These are phyloP conservation scores for Stichodactyla mertensii DNA, from an alignment of 64 coral and sea anemone species.

Conservation along the genomic window DNA sequence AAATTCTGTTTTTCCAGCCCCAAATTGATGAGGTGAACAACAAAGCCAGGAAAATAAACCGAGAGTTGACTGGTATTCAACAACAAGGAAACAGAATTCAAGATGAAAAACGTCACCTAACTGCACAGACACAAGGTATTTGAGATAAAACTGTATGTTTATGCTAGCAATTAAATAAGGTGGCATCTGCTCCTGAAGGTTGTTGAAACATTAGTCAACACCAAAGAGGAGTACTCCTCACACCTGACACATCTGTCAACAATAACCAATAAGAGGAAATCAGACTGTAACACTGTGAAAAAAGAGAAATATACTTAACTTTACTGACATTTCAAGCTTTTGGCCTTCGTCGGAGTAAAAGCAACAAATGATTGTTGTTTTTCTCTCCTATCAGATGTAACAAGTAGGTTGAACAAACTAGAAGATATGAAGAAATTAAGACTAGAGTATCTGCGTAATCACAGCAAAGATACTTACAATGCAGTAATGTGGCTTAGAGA, in stretches of 20 bases:
- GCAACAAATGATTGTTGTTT: background rate
- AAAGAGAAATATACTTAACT: too few species aligned
- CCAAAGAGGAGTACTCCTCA: too few species aligned
- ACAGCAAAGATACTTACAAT: conserved; percentile 82
- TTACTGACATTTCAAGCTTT: too few species aligned
- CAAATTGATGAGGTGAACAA: conserved; percentile 65
- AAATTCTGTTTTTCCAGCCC: conserved; percentile 41
- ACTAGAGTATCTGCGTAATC: conserved; percentile 60
- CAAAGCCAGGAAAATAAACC: conserved; percentile 64
- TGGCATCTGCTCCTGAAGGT: too few species aligned
- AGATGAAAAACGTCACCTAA: conserved; percentile 53
- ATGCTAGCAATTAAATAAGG: too few species aligned
- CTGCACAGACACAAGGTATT: conserved; percentile 60
- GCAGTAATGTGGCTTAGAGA: conserved; percentile 93
- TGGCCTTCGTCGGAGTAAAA: too few species aligned
- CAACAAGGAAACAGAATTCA: conserved; percentile 49
- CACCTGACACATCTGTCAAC: too few species aligned
- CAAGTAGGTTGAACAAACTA: conserved; percentile 61
- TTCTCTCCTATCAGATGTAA: conserved; percentile 40
- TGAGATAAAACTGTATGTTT: background rate
- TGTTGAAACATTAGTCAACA: too few species aligned
- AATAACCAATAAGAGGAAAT: too few species aligned
- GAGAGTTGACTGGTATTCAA: conserved; percentile 69
- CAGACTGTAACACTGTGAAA: too few species aligned
- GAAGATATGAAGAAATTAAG: conserved; percentile 94